phyloP scores from a whole-genome alignment of 2,888 invertebrate species.

The Ophion ventricosus region DNA sequence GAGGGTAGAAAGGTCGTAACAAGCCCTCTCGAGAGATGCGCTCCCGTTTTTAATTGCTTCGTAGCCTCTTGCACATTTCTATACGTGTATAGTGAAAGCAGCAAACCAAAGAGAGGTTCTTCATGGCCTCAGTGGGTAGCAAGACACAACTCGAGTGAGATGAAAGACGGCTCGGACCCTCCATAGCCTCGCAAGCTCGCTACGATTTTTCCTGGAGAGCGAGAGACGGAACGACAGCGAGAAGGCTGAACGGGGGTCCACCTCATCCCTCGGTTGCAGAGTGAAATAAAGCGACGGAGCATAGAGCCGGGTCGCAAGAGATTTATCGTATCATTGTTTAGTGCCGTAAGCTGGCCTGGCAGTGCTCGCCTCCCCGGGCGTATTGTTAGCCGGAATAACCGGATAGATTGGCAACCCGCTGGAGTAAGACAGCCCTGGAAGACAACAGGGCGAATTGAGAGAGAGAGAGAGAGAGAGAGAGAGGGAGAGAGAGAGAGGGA shows the following conservation, averaged over 20 bases:
- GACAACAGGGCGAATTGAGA: conserved; percentile 22
- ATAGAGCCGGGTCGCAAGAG: conserved; percentile 71
- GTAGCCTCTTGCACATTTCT: conserved; percentile 60
- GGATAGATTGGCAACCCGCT: conserved; percentile 62
- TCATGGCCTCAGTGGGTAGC: neutral
- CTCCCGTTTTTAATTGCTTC: conserved; percentile 73
- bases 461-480: conserved; percentile 6
- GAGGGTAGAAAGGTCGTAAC: conserved; percentile 78
- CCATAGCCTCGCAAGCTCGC: conserved; percentile 48
- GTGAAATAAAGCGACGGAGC: conserved; percentile 72
- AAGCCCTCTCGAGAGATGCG: conserved; percentile 77
- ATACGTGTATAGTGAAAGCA: conserved; percentile 31
- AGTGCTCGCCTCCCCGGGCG: conserved; percentile 63
- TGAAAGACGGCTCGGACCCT: conserved; percentile 45
- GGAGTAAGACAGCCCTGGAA: conserved; percentile 44
- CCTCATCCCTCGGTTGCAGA: conserved; percentile 21
- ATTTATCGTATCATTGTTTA: conserved; percentile 82
- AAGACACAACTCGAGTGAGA: conserved; percentile 42
- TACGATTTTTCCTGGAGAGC: conserved; percentile 64
- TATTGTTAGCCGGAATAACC: conserved; percentile 65
- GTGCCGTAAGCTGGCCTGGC: conserved; percentile 74
- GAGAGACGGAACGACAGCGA: conserved; percentile 33
- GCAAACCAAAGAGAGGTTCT: conserved; percentile 25
- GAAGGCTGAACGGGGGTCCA: conserved; percentile 1
- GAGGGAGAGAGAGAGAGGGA: conserved; percentile 21